Evolutionary conservation across 64 coral and sea anemone genomes (phyloP), one percentile per base, ranked within the genome.

Genomic region (Montipora cactus): DNA sequence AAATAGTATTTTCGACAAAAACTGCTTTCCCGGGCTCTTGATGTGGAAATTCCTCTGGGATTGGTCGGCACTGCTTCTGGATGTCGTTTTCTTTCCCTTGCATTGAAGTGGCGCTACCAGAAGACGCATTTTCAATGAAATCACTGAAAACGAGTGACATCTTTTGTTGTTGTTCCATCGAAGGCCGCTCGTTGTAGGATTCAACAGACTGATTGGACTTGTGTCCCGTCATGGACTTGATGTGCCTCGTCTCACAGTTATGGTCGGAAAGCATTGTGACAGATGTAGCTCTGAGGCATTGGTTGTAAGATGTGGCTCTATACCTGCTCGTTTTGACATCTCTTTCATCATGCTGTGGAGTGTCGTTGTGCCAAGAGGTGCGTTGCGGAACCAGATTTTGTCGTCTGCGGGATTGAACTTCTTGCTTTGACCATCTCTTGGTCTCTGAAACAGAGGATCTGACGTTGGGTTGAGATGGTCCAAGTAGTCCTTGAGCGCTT

Each of bases 391-490:
- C 90, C 90, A 92, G 53, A 92, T 48, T 59, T 67, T 67, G 62
- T 28, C 50, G 69, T 75, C 55, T 20, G 14, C 49, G 58, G 47
- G 18, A 1, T 71, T 44, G 69, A 58, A 78, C 47, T 59, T 75
- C 68, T 83, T n/a, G 80, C 45, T 25, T 25, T 58, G 52, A 28
- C 46, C 50, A 47, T 82, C 69, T 53, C 49, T 88, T 14, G 74
- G 84, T 79, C 75, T 11, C 57, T 88, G 83, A 61, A 93, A 93
- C 23, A 93, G 74, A 80, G 47, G 8, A 76, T 93, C 91, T 48
- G 21, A 79, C 10, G 28, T 44, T 8, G 83, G 91, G 77, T 93
- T 87, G 4, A 79, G 44, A 55, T 92, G 79, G 51, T 4, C 37
- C 45, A 83, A 37, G 48, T 76, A 73, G 49, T 83, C 76, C 50